phyloP scores from a whole-genome alignment of 2,113 vertebrate species.

The Grammomys dolichurus region DNA sequence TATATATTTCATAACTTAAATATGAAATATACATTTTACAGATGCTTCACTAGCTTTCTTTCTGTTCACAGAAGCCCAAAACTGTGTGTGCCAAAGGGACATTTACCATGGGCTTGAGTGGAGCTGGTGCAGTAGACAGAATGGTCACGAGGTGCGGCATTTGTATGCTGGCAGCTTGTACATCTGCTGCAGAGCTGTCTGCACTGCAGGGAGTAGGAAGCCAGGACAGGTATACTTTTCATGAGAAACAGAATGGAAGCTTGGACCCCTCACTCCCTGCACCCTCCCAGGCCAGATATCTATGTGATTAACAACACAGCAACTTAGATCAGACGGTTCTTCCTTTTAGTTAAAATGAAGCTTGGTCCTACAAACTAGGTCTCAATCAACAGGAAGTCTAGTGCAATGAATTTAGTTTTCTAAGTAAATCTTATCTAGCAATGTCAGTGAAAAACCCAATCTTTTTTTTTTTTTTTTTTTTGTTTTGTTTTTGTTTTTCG shows the following conservation, averaged over 20 bases:
- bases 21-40: slow-evolving; percentile 92
- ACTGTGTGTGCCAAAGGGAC: slow-evolving; percentile 80
- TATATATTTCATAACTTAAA: slow-evolving; percentile 90
- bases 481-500: no score
- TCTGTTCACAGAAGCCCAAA: slow-evolving; percentile 84
- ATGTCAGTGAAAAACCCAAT: not conserved
- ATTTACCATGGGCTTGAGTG: slow-evolving; percentile 81
- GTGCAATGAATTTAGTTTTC: not conserved
- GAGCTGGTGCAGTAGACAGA: slow-evolving; percentile 69
- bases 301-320: accelerated
- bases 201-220: not conserved
- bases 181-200: not conserved
- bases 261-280: not conserved
- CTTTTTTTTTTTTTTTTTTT: no score
- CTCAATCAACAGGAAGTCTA: not conserved
- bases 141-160: slow-evolving; percentile 63
- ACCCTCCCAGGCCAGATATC: accelerated
- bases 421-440: not conserved
- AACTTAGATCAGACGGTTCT: not conserved
- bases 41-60: slow-evolving; percentile 83
- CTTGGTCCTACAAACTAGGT: not conserved
- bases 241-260: not conserved
- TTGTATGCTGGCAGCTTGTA: not conserved
- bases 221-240: not conserved
- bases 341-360: not conserved